Evolutionary conservation across 2,113 vertebrate species (phyloP), one percentile per base, ranked within the genome.

Genomic region (Antidorcas marsupialis): DNA sequence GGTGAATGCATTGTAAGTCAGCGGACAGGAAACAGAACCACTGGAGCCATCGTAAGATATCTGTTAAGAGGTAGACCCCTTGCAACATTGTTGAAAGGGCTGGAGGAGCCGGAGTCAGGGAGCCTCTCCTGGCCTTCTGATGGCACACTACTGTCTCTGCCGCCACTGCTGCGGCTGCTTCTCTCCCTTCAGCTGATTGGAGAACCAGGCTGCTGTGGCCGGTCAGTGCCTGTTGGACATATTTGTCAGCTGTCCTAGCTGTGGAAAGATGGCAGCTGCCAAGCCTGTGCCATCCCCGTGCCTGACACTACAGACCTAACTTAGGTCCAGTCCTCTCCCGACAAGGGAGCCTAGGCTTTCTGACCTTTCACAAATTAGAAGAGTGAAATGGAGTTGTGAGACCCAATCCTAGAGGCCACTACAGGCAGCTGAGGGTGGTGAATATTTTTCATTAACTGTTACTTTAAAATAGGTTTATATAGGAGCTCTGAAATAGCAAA

Each of bases 391-490:
- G 76, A 85, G 33, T 84, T 79, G 25, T 27, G 36, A 90, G 87
- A 94, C 43, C 36, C 60, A 84, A 1, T 52, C 43, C 12, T 47
- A 27, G 43, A 79, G 23, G 74, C 25, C 7, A 55, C 13, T 78
- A 59, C 5, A 87, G 53, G 93, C 17, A 62, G 8, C 45, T 52
- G 55, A 64, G 19, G 33, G 12, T 57, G 45, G 87, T 85, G 57
- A 87, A 81, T 33, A 50, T 91, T 92, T 59, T 87, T 97, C 14
- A 79, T 89, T 92, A 85, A 79, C 53, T 84, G 15, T 91, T 78
- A 27, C 43, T 78, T 47, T 79, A 79, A 47, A 45, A 47, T 30
- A 79, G 27, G 43, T 47, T 79, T 79, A 16, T 79, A 30, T 47
- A 47, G 25, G 27, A 79, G 30, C 43, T 7, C 76, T 79, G 27